Percentiles rank a stretch among this genome's conserved stretches.
Conservation (phyloP, 2,113 vertebrate genomes). For the Planiliza haematocheilus region DNA sequence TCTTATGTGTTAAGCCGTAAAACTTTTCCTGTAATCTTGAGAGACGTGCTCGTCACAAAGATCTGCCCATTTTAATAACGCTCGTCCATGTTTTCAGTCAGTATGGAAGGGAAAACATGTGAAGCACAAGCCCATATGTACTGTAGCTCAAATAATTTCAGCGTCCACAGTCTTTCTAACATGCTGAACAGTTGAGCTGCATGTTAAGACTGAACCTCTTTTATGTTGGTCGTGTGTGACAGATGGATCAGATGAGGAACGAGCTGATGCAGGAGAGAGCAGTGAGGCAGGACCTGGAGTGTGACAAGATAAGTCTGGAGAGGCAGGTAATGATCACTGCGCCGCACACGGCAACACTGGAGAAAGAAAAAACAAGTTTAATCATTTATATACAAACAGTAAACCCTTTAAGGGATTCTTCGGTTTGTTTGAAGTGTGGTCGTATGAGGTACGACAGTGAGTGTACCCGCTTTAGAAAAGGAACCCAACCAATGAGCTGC, state of each 20-base stretch:
- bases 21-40: constrained; percentile 30
- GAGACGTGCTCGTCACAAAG: constrained; percentile 1
- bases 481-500: too few species aligned
- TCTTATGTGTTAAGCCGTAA: constrained; percentile 35
- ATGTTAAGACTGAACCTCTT: background rate
- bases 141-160: constrained; percentile 1
- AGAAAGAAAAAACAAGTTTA: too few species aligned
- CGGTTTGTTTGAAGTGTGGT: too few species aligned
- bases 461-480: too few species aligned
- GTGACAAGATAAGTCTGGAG: constrained; percentile 95
- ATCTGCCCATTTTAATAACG: constrained; percentile 19
- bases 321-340: constrained; percentile 83
- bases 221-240: constrained; percentile 37
- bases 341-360: background rate
- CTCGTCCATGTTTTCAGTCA: constrained; percentile 10
- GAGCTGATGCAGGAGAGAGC: constrained; percentile 93
- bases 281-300: constrained; percentile 91
- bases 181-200: background rate
- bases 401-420: too few species aligned
- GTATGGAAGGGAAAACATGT: background rate
- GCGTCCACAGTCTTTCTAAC: background rate
- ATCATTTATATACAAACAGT: too few species aligned
- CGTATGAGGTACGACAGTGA: too few species aligned
- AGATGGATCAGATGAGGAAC: constrained; percentile 93
- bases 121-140: constrained; percentile 7